phyloP scores from a whole-genome alignment of 2,888 invertebrate species.

The Herminia tarsipennalis region DNA sequence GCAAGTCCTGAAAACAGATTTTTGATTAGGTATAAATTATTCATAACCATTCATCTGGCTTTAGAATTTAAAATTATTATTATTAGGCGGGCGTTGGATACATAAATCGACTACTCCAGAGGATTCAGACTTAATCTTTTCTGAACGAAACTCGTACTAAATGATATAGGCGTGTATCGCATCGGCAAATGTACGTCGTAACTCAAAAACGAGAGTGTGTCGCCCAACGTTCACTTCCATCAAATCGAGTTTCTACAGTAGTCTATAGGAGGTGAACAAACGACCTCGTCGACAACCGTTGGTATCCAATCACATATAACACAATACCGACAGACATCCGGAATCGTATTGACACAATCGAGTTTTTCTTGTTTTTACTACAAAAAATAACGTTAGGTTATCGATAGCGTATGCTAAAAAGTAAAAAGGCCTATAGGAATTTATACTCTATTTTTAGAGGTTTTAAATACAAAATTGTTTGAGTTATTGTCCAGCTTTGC shows the following conservation, averaged over 20 bases:
- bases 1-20: too few species aligned
- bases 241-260: slow-evolving; percentile 22
- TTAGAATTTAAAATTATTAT: too few species aligned
- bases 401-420: slow-evolving; percentile 15
- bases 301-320: slow-evolving; percentile 61
- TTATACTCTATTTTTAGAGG: slow-evolving; percentile 6
- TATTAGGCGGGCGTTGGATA: too few species aligned
- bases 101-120: too few species aligned
- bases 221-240: not conserved
- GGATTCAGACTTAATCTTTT: too few species aligned
- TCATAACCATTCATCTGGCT: too few species aligned
- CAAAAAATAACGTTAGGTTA: slow-evolving; percentile 49
- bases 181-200: too few species aligned
- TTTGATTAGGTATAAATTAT: too few species aligned
- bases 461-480: slow-evolving; percentile 5
- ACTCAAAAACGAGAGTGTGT: too few species aligned
- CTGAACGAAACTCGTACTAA: too few species aligned
- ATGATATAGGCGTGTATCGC: too few species aligned
- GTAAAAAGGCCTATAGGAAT: slow-evolving; percentile 14
- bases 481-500: too few species aligned
- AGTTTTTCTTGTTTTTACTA: slow-evolving; percentile 64
- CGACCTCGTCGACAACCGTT: slow-evolving; percentile 68
- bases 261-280: slow-evolving; percentile 63
- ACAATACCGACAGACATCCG: slow-evolving; percentile 57
- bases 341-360: slow-evolving; percentile 57